Conservation (phyloP, 2,113 vertebrate genomes). For the Thalassarche chlororhynchos region DNA sequence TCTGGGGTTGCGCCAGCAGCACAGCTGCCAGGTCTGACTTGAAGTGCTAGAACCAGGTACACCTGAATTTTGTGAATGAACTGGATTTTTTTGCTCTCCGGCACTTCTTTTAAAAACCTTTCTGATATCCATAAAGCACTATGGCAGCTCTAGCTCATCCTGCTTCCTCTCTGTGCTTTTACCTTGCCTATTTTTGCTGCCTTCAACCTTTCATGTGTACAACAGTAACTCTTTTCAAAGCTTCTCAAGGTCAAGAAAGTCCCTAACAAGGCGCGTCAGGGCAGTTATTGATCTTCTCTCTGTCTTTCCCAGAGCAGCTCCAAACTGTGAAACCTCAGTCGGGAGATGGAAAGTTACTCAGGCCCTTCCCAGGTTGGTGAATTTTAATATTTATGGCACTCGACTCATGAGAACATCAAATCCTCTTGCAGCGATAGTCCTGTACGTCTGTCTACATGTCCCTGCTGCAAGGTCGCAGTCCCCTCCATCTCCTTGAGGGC, state of each 20-base stretch:
- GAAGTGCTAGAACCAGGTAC: neutral
- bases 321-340: neutral
- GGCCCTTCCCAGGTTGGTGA: neutral
- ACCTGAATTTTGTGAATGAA: slow-evolving; percentile 6
- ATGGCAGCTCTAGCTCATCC: neutral
- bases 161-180: neutral
- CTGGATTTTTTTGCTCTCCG: neutral
- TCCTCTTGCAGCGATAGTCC: neutral
- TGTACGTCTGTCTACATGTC: accelerated
- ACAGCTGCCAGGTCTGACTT: neutral
- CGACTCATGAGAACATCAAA: neutral
- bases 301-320: neutral
- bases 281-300: slow-evolving; percentile 40
- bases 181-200: neutral
- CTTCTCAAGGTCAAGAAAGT: slow-evolving; percentile 34
- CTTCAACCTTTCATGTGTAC: neutral
- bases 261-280: neutral
- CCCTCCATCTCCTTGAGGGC: neutral
- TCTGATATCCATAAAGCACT: neutral
- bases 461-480: neutral
- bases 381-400: slow-evolving; percentile 1
- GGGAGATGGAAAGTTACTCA: neutral
- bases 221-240: neutral
- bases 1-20: neutral
- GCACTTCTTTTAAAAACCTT: neutral